A percentile compares a stretch with the other conserved stretches of the same genome.
Conservation (phyloP, 2,113 vertebrate species). For the Microcebus tavaratra region DNA sequence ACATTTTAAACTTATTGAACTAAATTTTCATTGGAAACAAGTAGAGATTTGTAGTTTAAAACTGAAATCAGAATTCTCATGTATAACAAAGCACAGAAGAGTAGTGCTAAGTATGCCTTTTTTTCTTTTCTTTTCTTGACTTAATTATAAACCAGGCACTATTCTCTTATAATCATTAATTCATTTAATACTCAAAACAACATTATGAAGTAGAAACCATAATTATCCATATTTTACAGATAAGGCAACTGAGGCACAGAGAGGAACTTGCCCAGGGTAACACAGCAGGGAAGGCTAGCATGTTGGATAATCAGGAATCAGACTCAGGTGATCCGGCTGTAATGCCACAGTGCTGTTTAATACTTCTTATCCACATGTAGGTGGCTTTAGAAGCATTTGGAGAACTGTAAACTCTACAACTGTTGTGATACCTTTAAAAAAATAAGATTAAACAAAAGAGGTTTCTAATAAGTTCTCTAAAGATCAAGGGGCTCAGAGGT, state of each 20-base stretch:
- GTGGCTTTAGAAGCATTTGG: neutral
- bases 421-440: neutral
- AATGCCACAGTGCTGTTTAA: neutral
- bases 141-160: neutral
- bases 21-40: neutral
- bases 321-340: neutral
- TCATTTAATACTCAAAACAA: neutral
- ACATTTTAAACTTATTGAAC: neutral
- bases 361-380: neutral
- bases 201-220: neutral
- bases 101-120: neutral
- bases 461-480: neutral
- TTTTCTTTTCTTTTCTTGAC: neutral
- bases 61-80: neutral
- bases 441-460: neutral
- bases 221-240: neutral
- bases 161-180: neutral
- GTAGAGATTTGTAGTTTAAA: neutral
- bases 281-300: neutral
- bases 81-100: neutral
- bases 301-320: neutral
- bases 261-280: neutral
- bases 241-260: neutral
- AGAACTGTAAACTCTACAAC: neutral
- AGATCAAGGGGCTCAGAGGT: neutral